Conservation (phyloP, 2,888 invertebrate genomes). For the Hemithea aestivaria region DNA sequence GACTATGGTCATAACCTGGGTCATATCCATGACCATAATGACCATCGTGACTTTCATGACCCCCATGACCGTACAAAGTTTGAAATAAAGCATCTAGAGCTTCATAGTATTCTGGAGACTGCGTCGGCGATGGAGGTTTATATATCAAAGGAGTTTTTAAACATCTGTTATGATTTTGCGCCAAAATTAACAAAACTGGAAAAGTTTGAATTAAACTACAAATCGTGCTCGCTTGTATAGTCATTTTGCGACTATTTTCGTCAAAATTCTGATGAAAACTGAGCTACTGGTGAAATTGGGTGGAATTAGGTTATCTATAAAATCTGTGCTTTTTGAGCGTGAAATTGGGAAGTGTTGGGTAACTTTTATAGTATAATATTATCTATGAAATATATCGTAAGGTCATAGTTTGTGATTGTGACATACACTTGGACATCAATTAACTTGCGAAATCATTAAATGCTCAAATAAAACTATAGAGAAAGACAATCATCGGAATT, state of each 20-base stretch:
- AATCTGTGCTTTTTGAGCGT: conserved; percentile 30
- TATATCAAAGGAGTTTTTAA: conserved; percentile 60
- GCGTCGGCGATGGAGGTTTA: conserved; percentile 61
- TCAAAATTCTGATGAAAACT: conserved; percentile 22
- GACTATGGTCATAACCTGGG: conserved; percentile 5
- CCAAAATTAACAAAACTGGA: conserved; percentile 61
- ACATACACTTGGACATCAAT: too few relatives aligned
- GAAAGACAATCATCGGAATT: too few relatives aligned
- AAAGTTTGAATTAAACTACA: conserved; percentile 63
- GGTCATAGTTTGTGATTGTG: too few relatives aligned
- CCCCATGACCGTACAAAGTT: conserved; percentile 40
- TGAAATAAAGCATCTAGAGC: conserved; percentile 62
- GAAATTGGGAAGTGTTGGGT: conserved; percentile 18
- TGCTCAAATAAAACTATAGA: too few relatives aligned
- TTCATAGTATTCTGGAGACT: conserved; percentile 64
- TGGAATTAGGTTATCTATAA: conserved; percentile 35
- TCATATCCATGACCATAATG: conserved; percentile 17
- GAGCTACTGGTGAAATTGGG: conserved; percentile 4
- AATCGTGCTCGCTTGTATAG: conserved; percentile 52
- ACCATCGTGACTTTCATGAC: conserved; percentile 15
- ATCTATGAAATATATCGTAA: neutral
- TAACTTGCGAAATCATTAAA: too few relatives aligned
- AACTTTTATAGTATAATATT: conserved; percentile 16
- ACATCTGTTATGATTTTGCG: conserved; percentile 60
- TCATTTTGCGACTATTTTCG: conserved; percentile 42